Evolutionary conservation across 1,140 invertebrate genomes (phyloP), one percentile per base, ranked within the genome.

Genomic region (Conus betulinus): DNA sequence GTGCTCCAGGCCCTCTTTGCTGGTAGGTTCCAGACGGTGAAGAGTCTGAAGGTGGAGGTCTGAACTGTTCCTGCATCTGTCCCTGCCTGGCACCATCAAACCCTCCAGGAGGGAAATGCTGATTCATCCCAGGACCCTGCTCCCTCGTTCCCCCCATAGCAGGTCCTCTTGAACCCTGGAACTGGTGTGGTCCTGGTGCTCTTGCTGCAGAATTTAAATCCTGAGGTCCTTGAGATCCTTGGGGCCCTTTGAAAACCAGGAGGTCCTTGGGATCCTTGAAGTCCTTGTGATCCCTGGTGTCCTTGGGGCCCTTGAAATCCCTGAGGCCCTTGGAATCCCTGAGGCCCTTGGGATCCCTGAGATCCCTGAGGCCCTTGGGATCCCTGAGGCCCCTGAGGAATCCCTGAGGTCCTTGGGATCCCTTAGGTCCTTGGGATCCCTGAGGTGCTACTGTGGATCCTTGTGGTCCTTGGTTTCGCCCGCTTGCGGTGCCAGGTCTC

Each of bases 61-160:
- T 74, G 67, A 23, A 74, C 85, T 74, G 74, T 57, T 51, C 78
- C 53, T 87, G 79, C 52, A n/a, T n/a, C 39, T 39, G 39, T 39
- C 39, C 39, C 51, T 25, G 81, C 57, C 57, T 60, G 74, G 23
- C 55, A 74, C 81, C 13, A 20, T 79, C 15, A 88, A 55, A 81
- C 13, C 79, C 52, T 57, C 57, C 74, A 57, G 67, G 25, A 17
- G 76, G 11, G 76, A 13, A 78, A 3, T 23, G 67, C 67, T 67
- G 63, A 27, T 67, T 71, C 10, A 15, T 7, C 52, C 52, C 81
- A 39, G 27, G 13, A 23, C 81, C 79, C 78, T 17, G 15, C 27
- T 39, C 57, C 53, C 27, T 74, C 3, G 53, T 7, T 55, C 81
- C 81, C 13, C 81, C 81, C 8, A 52, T 1, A 5, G 15, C 52